phyloP scores from a whole-genome alignment of 2,888 invertebrate genomes.

The Polyommatus icarus region DNA sequence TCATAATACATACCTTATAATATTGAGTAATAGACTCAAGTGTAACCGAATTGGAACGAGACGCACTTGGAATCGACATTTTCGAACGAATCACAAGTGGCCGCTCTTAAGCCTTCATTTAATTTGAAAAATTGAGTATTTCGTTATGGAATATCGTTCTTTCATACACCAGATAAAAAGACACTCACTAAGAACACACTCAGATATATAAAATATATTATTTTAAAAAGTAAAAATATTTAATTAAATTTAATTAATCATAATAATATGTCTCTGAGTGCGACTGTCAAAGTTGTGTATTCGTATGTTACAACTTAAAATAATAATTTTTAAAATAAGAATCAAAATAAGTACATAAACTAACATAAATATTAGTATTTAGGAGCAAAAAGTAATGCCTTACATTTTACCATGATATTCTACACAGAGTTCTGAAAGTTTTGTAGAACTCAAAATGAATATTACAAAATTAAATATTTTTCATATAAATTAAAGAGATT shows the following conservation, averaged over 20 bases:
- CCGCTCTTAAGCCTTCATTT: not conserved
- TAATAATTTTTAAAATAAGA: too few relatives aligned
- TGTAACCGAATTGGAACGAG: constrained; percentile 2
- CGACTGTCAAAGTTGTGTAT: too few relatives aligned
- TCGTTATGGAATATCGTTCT: too few relatives aligned
- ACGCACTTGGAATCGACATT: not conserved
- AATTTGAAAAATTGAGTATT: not conserved
- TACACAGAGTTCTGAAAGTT: not conserved
- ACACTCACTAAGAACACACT: too few relatives aligned
- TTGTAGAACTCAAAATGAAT: not conserved
- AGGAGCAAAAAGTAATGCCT: not conserved
- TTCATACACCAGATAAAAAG: too few relatives aligned
- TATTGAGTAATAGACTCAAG: not conserved
- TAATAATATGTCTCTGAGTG: too few relatives aligned
- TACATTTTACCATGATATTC: not conserved
- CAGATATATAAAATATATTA: too few relatives aligned
- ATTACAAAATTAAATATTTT: not conserved
- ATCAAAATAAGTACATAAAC: too few relatives aligned
- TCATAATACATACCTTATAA: not conserved
- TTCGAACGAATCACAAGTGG: not conserved
- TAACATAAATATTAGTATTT: not conserved
- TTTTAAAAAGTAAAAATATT: too few relatives aligned
- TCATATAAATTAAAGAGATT: not conserved
- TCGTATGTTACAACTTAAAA: too few relatives aligned
- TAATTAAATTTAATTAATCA: too few relatives aligned